Evolutionary conservation across 2,888 invertebrate species (phyloP), one percentile per base, ranked within the genome.

Genomic region (Chrysotoxum bicinctum): DNA sequence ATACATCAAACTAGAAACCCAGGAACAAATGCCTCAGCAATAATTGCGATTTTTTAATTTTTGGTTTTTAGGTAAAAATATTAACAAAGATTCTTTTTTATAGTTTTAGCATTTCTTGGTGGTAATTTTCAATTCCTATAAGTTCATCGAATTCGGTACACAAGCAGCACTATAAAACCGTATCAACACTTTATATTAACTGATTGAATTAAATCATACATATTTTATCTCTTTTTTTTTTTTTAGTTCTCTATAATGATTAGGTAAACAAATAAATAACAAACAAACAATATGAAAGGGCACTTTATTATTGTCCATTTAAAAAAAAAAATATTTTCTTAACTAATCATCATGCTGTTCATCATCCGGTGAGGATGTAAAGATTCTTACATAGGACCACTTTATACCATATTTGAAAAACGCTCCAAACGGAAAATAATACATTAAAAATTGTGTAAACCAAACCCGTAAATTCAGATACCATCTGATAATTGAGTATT

Each of bases 381-480:
- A 94, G 2, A 95, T 94, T 68, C 94, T 92, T 0, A 95, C 94
- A 64, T 94, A 92, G 0, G 95, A 94, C n/a, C 93, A 90, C 82
- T 92, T 93, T 4, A 93, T 89, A 6, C 96, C 96, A 89, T 94
- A 96, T 45, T 92, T 93, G 88, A 93, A 93, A 90, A 95, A 94
- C 0, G 95, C 95, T 52, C 96, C 88, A 87, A 94, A 94, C 0
- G 97, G 96, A 88, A 94, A 94, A 70, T 94, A 93, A 87, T 94
- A 94, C 90, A 95, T 94, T 0, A 96, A 89, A 87, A 94, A 93
- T 19, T 96, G 89, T 21, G 93, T 92, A 1, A 94, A 88, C 88
- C 92, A 92, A 89, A 95, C 94, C 64, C 94, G 92, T 26, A 92
- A 89, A 89, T 96, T 96, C 66, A 95, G 93, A 88, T 94, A 94